Conservation (phyloP, 2,797 vertebrate genomes). For the Diplodus sargus region DNA sequence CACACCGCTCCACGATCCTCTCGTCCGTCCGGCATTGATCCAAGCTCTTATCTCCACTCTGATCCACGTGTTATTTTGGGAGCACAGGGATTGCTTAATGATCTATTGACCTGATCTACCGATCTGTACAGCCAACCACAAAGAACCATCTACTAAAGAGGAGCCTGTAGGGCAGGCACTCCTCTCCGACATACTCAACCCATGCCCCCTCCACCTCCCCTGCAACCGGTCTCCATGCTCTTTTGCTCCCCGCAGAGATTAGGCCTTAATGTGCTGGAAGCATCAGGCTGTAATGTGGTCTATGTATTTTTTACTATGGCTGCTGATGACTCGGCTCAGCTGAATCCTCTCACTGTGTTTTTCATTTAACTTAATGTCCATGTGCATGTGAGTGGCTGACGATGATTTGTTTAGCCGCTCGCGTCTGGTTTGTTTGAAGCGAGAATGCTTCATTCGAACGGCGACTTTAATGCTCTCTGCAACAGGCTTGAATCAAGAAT, state of each 20-base stretch:
- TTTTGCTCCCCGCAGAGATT: slow-evolving; percentile 67
- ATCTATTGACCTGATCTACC: slow-evolving; percentile 83
- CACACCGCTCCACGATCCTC: slow-evolving; percentile 15
- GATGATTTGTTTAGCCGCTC: slow-evolving; percentile 27
- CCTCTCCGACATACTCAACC: slow-evolving; percentile 37
- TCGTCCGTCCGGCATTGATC: slow-evolving; percentile 75
- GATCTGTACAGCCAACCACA: slow-evolving; percentile 79
- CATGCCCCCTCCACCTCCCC: slow-evolving; percentile 40
- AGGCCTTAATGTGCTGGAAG: slow-evolving; percentile 72
- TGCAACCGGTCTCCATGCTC: slow-evolving; percentile 46
- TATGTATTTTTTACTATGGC: slow-evolving; percentile 51
- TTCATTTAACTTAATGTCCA: slow-evolving; percentile 44
- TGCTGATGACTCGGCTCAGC: slow-evolving; percentile 41
- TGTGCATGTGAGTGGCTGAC: slow-evolving; percentile 31
- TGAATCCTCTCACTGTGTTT: slow-evolving; percentile 46
- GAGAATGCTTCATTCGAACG: slow-evolving; percentile 44
- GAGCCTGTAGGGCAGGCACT: slow-evolving; percentile 67
- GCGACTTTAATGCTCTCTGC: slow-evolving; percentile 28
- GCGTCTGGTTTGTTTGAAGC: slow-evolving; percentile 36
- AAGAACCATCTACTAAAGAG: slow-evolving; percentile 73
- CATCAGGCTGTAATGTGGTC: slow-evolving; percentile 74
- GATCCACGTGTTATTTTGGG: slow-evolving; percentile 84
- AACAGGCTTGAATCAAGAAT: slow-evolving; percentile 33
- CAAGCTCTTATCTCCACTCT: slow-evolving; percentile 80
- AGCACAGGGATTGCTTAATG: slow-evolving; percentile 84